phyloP scores from a whole-genome alignment of 1,140 invertebrate species.

The Octopus bimaculoides region DNA sequence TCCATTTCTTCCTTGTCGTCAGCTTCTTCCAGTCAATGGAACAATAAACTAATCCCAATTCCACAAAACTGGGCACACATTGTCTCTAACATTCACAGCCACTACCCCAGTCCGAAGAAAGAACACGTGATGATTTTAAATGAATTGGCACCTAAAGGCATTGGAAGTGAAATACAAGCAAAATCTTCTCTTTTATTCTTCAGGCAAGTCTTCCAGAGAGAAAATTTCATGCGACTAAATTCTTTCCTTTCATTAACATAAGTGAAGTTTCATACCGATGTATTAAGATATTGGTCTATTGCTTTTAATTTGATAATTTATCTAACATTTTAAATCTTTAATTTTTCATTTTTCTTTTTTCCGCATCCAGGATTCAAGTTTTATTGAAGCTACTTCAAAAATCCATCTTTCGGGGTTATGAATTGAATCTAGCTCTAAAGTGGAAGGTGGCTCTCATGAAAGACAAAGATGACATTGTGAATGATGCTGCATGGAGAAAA shows the following conservation, averaged over 20 bases:
- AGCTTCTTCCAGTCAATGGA: not conserved
- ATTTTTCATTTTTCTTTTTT: not conserved
- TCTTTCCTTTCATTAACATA: too few relatives aligned
- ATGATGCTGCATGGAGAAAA: too few relatives aligned
- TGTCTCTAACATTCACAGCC: not conserved
- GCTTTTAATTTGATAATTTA: too few relatives aligned
- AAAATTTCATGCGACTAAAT: too few relatives aligned
- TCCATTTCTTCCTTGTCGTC: not conserved
- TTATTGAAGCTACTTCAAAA: not conserved
- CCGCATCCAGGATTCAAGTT: not conserved
- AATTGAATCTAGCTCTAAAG: not conserved
- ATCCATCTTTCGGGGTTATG: not conserved
- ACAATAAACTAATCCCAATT: not conserved
- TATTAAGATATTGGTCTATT: too few relatives aligned
- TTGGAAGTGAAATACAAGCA: not conserved
- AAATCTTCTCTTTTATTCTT: not conserved
- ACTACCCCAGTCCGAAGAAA: not conserved
- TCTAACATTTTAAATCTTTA: too few relatives aligned
- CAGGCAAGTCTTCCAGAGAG: not conserved
- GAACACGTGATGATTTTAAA: not conserved
- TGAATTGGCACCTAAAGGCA: not conserved
- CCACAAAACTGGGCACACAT: not conserved
- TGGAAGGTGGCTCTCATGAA: not conserved
- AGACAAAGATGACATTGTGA: not conserved
- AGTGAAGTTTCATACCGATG: too few relatives aligned